A percentile compares a stretch with the other conserved stretches of the same genome.
Conservation (phyloP, 2,797 vertebrate species). For the Pachyuromys duprasi region DNA sequence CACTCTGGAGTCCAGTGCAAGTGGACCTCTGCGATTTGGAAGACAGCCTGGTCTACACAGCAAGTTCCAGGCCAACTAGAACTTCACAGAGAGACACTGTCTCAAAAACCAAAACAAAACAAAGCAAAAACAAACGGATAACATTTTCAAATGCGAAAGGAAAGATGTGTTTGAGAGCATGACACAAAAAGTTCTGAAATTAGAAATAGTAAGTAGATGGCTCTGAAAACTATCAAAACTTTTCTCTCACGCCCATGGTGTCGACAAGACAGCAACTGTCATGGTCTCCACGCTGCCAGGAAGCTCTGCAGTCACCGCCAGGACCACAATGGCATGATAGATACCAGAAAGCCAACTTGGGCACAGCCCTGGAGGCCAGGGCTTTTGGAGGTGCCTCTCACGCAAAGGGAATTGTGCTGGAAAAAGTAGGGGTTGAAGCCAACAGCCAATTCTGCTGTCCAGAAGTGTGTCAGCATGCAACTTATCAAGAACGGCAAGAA, state of each 20-base stretch:
- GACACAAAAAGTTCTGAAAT: neutral
- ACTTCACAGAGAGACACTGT: neutral
- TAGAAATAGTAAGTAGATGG: neutral
- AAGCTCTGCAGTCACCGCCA: no score
- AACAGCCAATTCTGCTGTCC: constrained; percentile 95
- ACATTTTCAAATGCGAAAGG: neutral
- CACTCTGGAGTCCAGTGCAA: neutral
- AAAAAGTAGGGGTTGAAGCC: constrained; percentile 90
- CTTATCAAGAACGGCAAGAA: constrained; percentile 96
- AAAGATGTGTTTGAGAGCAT: neutral
- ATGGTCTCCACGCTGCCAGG: no score
- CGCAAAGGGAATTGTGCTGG: no score
- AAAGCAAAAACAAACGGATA: neutral
- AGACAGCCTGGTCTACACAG: no score
- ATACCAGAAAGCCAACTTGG: no score
- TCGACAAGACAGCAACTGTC: no score
- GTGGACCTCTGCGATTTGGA: neutral
- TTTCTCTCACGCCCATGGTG: no score
- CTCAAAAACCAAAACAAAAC: neutral
- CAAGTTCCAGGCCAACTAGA: neutral
- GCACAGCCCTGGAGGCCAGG: no score
- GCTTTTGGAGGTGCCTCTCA: no score
- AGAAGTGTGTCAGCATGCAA: constrained; percentile 93
- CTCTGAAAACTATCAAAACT: neutral
- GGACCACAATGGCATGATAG: no score